Percentiles rank a stretch among this genome's conserved stretches.
These are phyloP conservation scores for Hirudo medicinalis DNA, from an alignment of 1,140 invertebrate genomes.

Conservation along the genomic window DNA sequence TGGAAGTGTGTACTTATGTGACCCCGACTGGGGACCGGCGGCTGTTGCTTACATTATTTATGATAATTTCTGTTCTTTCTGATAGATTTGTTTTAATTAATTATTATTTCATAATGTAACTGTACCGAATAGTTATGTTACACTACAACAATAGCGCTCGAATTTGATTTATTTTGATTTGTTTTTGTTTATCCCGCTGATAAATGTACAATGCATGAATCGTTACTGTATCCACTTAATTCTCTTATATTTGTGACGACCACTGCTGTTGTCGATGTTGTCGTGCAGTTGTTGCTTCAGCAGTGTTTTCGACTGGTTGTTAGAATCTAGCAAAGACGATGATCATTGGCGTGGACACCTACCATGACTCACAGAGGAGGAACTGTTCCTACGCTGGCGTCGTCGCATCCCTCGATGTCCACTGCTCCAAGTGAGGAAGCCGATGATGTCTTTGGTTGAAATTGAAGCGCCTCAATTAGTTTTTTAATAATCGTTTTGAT, in stretches of 20 bases:
- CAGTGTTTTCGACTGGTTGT: background rate
- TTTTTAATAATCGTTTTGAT: too few relatives aligned
- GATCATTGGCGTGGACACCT: conserved; percentile 7
- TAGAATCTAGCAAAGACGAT: background rate
- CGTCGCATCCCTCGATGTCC: background rate
- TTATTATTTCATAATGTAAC: too few relatives aligned
- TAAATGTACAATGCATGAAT: too few relatives aligned
- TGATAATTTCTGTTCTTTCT: background rate
- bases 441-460: background rate
- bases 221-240: too few relatives aligned
- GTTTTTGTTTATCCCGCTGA: too few relatives aligned
- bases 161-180: too few relatives aligned
- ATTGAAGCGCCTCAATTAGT: background rate
- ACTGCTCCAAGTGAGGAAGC: background rate
- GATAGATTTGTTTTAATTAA: background rate
- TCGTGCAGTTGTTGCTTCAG: background rate
- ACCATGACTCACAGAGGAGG: conserved; percentile 7
- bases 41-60: background rate
- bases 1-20: too few relatives aligned
- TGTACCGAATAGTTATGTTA: too few relatives aligned
- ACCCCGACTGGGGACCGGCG: too few relatives aligned
- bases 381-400: background rate
- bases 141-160: too few relatives aligned
- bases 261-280: background rate
- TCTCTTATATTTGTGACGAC: background rate